Base-by-base conservation (phyloP, 2,113 vertebrate genomes). In the Colossoma macropomum region DNA sequence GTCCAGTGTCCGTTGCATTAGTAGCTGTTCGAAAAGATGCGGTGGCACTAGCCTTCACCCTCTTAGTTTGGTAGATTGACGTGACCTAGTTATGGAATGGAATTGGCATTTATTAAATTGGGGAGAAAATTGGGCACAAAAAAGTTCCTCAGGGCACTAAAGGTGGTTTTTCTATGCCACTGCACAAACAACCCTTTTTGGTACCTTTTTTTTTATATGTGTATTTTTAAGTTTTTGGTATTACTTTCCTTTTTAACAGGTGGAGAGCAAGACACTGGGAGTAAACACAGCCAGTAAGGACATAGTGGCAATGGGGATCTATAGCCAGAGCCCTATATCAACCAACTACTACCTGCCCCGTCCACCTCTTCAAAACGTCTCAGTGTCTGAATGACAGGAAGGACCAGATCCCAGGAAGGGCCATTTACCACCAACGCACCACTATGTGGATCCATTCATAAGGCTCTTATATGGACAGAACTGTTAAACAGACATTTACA, bases 271-370 rank as follows among this genome's bases (percentile, higher is more conserved):
- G 87, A 92, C 82, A 85, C 92, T 86, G 92, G 90, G 84, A 85
- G 87, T 77, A 89, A 93, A 60, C 87, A 68, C 59, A 88, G 85
- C 88, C 92, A 93, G 86, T 94, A 89, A 95, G 66, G 71, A 52
- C 45, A 41, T 52, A 4, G 52, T 27, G 60, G 73, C 74, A 32
- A 59, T 41, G 10, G 45, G 60, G 60, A 72, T 30, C 16, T 75
- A 13, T 70, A 74, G 69, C 48, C 63, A 60, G 60, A 85, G 74
- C 79, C 84, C 81, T 83, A 28, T 75, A 75, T 85, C 84, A 88
- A 91, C 87, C 87, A 90, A 87, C 86, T 84, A 77, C 89, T 89
- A 87, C 89, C 89, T 90, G 86, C 56, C 86, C 76, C 4, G 38
- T 77, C 82, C 50, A 56, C 38, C 79, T 78, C 74, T 83, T 50